Percentiles rank a stretch among this genome's conserved stretches.
These are phyloP conservation scores for Tupaia chinensis DNA, from an alignment of 2,113 vertebrate species.

Conservation along the genomic window DNA sequence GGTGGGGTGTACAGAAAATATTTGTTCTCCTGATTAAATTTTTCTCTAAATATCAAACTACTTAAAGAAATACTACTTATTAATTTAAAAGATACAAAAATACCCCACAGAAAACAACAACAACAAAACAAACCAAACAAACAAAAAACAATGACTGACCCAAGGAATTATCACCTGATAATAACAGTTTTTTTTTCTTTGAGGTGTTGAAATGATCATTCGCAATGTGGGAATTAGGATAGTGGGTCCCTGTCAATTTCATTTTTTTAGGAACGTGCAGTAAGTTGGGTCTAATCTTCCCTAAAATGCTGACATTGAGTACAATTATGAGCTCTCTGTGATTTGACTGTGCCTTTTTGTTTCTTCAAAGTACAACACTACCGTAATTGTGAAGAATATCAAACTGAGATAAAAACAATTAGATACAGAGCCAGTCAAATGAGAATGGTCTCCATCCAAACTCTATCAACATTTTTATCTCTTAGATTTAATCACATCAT, in stretches of 20 bases:
- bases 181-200: background rate
- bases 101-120: background rate
- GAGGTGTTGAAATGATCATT: background rate
- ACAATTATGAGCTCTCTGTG: background rate
- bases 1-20: background rate
- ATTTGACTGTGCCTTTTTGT: background rate
- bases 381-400: background rate
- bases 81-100: background rate
- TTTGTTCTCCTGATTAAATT: background rate
- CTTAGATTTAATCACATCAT: slow-evolving; percentile 14
- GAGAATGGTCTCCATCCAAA: background rate
- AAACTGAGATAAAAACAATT: slow-evolving; percentile 26
- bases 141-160: too few species aligned
- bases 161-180: background rate
- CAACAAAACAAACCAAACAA: too few species aligned
- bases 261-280: background rate
- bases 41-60: background rate
- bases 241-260: background rate
- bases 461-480: background rate
- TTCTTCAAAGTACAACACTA: background rate
- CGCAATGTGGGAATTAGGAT: background rate
- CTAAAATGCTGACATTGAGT: background rate
- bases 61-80: background rate
- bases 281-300: background rate
- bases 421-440: background rate